Evolutionary conservation across 2,888 invertebrate species (phyloP), one percentile per base, ranked within the genome.

Genomic region (Achlya flavicornis): DNA sequence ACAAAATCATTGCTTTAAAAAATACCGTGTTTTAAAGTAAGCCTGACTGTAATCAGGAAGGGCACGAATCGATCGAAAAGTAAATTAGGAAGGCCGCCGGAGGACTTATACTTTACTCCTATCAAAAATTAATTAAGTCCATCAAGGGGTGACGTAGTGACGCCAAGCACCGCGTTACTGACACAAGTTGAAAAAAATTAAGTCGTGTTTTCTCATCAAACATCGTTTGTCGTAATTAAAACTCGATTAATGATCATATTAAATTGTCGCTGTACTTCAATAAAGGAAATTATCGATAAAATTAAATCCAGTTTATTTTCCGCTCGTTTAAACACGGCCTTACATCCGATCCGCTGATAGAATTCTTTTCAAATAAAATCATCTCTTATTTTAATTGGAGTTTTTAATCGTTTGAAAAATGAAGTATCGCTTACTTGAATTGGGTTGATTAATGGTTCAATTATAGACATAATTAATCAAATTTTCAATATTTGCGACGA

Each of bases 111-210:
- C 77, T 76, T 74, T 77, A 77, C 4, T 81, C 79, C 79, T 80
- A 86, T 86, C 85, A 85, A 85, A 87, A 87, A 84, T 83, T 84
- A 84, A 85, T 85, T 83, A 84, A 82, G 75, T 80, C 76, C 77
- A 79, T 79, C 80, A 79, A 79, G 74, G 74, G 73, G 68, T 71
- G 72, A 74, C 73, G 41, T 12, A 73, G 65, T 68, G 64, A 68
- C 64, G 67, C 66, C 70, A 63, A 69, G 68, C 67, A 73, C 6
- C 16, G 35, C 4, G 35, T 6, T n/a, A 16, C 7, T n/a, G 35
- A n/a, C 35, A n/a, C 12, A 60, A 41, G n/a, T 16, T 10, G 16
- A 48, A 48, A 48, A n/a, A n/a, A 14, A 6, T 46, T 2, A 46
- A n/a, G 14, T 12, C 11, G 14, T 4, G 2, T 46, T 46, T 12